phyloP scores from a whole-genome alignment of 2,888 invertebrate species.

The Amphipyra tragopoginis region DNA sequence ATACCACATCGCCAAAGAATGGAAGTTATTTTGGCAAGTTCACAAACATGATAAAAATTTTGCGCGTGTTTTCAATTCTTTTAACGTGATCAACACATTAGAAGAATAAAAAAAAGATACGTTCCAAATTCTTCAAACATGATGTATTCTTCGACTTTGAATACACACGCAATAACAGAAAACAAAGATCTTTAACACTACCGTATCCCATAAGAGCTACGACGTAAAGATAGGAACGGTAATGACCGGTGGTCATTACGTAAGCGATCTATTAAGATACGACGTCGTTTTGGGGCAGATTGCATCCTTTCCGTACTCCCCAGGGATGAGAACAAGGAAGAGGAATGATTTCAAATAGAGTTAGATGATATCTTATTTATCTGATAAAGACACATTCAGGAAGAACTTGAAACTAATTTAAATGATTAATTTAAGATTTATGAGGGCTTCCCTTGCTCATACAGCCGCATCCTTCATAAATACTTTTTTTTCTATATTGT shows the following conservation, averaged over 20 bases:
- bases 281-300: slow-evolving; percentile 43
- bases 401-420: neutral
- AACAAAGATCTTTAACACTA: neutral
- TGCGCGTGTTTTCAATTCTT: slow-evolving; percentile 28
- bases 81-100: slow-evolving; percentile 31
- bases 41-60: slow-evolving; percentile 39
- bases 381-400: neutral
- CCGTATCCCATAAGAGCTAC: neutral
- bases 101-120: slow-evolving; percentile 14
- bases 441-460: too few species aligned
- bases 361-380: neutral
- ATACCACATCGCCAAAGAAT: slow-evolving; percentile 26
- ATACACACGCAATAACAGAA: too few species aligned
- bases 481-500: too few species aligned
- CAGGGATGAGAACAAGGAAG: slow-evolving; percentile 13
- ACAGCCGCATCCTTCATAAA: too few species aligned
- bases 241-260: slow-evolving; percentile 30
- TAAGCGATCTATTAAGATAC: slow-evolving; percentile 54
- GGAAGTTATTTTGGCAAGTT: slow-evolving; percentile 45
- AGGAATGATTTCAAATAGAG: neutral
- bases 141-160: neutral
- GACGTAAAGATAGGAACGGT: slow-evolving; percentile 23
- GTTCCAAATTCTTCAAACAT: slow-evolving; percentile 21
- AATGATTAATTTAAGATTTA: too few species aligned
- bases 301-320: slow-evolving; percentile 22